phyloP scores from a whole-genome alignment of 2,113 vertebrate species.

The Toxotes chatareus region DNA sequence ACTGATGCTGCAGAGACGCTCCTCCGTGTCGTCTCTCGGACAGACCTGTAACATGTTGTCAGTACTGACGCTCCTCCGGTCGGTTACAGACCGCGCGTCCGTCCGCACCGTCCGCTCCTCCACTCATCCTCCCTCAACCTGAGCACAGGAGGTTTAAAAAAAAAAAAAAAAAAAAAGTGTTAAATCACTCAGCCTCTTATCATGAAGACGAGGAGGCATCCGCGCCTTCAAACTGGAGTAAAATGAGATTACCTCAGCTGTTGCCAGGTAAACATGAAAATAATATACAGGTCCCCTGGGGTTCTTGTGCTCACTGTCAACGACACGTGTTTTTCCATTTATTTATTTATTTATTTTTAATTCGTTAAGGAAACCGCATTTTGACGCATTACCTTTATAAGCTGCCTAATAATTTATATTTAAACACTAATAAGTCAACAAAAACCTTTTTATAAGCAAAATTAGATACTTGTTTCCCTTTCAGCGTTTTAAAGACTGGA shows the following conservation, averaged over 20 bases:
- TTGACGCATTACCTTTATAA: not conserved
- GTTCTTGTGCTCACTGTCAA: too few species aligned
- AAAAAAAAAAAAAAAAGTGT: too few species aligned
- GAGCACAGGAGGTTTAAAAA: not conserved
- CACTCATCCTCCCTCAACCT: not conserved
- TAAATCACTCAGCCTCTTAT: not conserved
- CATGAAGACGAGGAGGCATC: not conserved
- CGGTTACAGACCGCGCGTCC: not conserved
- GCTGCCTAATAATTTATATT: not conserved
- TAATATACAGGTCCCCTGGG: not conserved
- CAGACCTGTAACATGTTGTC: slow-evolving; percentile 16
- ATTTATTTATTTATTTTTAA: too few species aligned
- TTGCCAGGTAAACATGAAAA: slow-evolving; percentile 42
- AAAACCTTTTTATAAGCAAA: not conserved
- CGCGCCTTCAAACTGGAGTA: not conserved
- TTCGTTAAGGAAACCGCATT: not conserved
- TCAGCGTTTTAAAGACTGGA: too few species aligned
- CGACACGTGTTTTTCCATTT: too few species aligned
- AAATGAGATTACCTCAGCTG: slow-evolving; percentile 18
- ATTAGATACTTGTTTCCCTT: too few species aligned
- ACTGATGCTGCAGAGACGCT: slow-evolving; percentile 19
- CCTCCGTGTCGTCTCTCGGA: slow-evolving; percentile 31
- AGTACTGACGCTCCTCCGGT: not conserved
- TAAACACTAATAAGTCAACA: not conserved
- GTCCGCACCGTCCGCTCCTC: not conserved